phyloP scores from a whole-genome alignment of 2,797 vertebrate genomes.

The Loriculus beryllinus region DNA sequence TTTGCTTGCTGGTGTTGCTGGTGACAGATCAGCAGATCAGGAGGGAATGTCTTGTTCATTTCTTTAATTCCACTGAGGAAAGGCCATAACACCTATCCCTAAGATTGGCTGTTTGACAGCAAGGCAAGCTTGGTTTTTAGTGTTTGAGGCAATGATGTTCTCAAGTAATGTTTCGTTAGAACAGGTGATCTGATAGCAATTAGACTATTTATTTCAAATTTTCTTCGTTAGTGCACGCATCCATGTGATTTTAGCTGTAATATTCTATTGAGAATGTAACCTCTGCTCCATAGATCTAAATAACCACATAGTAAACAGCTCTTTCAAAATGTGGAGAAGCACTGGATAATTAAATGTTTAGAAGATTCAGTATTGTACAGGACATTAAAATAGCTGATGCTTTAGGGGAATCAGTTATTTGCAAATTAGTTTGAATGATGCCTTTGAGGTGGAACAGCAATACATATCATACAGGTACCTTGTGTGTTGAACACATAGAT shows the following conservation, averaged over 20 bases:
- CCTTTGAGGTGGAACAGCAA: not conserved
- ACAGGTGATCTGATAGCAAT: not conserved
- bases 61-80: not conserved
- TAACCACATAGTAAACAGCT: not conserved
- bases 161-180: not conserved
- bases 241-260: not conserved
- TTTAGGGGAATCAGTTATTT: not conserved
- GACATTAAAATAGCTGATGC: rapidly evolving
- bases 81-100: rapidly evolving
- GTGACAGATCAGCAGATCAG: not conserved
- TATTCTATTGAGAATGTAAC: not conserved
- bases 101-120: not conserved
- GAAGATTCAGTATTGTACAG: not conserved
- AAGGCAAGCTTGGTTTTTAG: not conserved
- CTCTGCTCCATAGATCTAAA: not conserved
- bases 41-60: not conserved
- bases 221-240: not conserved
- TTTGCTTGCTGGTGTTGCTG: not conserved
- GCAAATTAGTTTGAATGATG: not conserved
- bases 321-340: not conserved
- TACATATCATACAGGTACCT: not conserved
- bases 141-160: not conserved
- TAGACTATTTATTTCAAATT: rapidly evolving
- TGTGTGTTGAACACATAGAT: not conserved
- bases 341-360: not conserved